These are phyloP conservation scores for Hydractinia echinata DNA, from an alignment of 30 jellyfish, hydroid and myxozoan species.

Conservation along the genomic window DNA sequence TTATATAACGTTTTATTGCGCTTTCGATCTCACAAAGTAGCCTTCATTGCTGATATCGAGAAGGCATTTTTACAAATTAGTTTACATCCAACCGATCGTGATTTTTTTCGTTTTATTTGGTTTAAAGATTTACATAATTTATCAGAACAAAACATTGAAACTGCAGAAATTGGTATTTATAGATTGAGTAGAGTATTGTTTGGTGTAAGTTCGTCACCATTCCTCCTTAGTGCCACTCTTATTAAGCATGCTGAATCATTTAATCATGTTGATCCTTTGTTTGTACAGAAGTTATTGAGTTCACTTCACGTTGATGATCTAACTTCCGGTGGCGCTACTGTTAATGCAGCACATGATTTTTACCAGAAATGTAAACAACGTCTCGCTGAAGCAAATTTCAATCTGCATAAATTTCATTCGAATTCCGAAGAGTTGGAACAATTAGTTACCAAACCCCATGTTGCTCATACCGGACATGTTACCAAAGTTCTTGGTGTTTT, in stretches of 20 bases:
- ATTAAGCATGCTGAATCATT: too few species aligned
- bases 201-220: constrained; percentile 20
- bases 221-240: too few species aligned
- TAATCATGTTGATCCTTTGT: too few species aligned
- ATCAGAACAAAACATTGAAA: not conserved
- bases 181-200: constrained; percentile 50
- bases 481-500: constrained; percentile 42
- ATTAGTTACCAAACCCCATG: constrained; percentile 7
- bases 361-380: too few species aligned
- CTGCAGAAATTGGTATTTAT: constrained; percentile 22
- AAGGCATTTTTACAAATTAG: constrained; percentile 50
- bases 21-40: constrained; percentile 33
- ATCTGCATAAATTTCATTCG: not conserved
- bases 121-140: constrained; percentile 5
- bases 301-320: too few species aligned
- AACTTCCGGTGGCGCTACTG: too few species aligned
- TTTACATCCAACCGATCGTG: constrained; percentile 36
- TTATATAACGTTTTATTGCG: constrained; percentile 42
- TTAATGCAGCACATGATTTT: too few species aligned
- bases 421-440: constrained; percentile 27
- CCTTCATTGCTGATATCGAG: constrained; percentile 61
- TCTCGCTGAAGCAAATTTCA: too few species aligned
- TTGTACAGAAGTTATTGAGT: too few species aligned
- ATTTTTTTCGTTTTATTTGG: constrained; percentile 57
- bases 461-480: not conserved